phyloP scores from a whole-genome alignment of 2,797 vertebrate species.

The Picus viridis region DNA sequence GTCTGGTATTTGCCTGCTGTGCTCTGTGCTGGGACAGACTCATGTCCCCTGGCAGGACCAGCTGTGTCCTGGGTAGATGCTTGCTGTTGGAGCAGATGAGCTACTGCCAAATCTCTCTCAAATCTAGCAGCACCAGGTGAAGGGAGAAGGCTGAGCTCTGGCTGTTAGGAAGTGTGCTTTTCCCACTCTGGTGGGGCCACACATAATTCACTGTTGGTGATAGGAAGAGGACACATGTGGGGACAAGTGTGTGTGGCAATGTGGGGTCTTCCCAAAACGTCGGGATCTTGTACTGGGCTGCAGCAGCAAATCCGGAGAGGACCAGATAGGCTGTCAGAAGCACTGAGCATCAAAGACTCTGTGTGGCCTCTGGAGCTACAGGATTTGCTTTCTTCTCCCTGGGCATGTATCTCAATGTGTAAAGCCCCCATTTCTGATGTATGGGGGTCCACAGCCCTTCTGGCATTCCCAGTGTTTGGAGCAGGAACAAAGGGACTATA shows the following conservation, averaged over 20 bases:
- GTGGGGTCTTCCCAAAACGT: accelerated
- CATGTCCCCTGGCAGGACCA: not conserved
- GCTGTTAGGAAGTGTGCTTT: not conserved
- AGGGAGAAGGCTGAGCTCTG: not conserved
- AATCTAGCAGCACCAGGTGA: not conserved
- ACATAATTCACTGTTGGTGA: not conserved
- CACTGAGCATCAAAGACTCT: not conserved
- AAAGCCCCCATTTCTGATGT: not conserved
- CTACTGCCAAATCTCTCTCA: not conserved
- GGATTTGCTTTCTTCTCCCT: not conserved
- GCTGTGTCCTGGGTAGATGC: not conserved
- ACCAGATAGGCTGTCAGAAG: not conserved
- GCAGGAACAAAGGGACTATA: accelerated
- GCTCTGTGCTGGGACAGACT: accelerated
- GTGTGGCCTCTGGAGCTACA: not conserved
- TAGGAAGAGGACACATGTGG: not conserved
- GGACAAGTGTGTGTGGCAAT: not conserved
- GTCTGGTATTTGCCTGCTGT: not conserved
- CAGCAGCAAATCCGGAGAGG: not conserved
- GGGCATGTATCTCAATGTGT: not conserved
- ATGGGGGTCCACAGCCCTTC: not conserved
- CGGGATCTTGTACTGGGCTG: not conserved
- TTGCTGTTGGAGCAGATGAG: not conserved
- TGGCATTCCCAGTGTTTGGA: accelerated
- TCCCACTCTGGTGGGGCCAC: not conserved